Evolutionary conservation across 2,113 vertebrate genomes (phyloP).

Genomic region (Oenanthe oenanthe): DNA sequence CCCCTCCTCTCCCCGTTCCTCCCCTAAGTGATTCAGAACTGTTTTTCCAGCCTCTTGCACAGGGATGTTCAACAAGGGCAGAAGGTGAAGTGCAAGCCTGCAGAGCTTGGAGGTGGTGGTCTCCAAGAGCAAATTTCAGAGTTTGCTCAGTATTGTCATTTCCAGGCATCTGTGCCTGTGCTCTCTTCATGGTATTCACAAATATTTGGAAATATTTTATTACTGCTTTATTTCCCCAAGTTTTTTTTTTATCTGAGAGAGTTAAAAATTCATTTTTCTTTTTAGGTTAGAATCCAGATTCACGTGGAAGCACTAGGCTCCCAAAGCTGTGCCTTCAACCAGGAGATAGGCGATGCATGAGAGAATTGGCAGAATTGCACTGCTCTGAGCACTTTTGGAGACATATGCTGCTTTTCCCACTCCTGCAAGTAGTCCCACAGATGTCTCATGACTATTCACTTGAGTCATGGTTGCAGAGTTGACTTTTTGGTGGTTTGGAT

Average conservation of each 20-base stretch:
- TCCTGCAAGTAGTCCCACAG: conserved; percentile 54
- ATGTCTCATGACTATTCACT: conserved; percentile 56
- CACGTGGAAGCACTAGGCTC: not conserved
- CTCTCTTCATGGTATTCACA: not conserved
- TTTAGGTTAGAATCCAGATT: not conserved
- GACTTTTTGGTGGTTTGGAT: not conserved
- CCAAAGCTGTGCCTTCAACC: not conserved
- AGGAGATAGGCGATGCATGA: not conserved
- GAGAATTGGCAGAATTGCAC: conserved; percentile 15
- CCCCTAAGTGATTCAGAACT: not conserved
- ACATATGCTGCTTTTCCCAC: conserved; percentile 49
- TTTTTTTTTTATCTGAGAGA: not conserved
- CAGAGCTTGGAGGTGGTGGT: not conserved
- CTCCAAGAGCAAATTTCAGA: not conserved
- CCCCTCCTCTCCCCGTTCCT: not conserved
- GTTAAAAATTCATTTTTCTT: not conserved
- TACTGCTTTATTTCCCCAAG: not conserved
- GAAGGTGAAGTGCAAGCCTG: not conserved
- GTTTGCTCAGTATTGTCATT: not conserved
- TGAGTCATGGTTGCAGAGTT: conserved; percentile 18
- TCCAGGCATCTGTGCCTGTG: accelerated
- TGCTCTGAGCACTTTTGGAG: conserved; percentile 5
- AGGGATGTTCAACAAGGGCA: not conserved
- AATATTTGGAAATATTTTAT: not conserved
- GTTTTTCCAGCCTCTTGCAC: not conserved